Percentiles rank a stretch among this genome's conserved stretches.
Evolutionary conservation across 1,140 invertebrate species (phyloP).

Genomic region (Drosophila elegans): DNA sequence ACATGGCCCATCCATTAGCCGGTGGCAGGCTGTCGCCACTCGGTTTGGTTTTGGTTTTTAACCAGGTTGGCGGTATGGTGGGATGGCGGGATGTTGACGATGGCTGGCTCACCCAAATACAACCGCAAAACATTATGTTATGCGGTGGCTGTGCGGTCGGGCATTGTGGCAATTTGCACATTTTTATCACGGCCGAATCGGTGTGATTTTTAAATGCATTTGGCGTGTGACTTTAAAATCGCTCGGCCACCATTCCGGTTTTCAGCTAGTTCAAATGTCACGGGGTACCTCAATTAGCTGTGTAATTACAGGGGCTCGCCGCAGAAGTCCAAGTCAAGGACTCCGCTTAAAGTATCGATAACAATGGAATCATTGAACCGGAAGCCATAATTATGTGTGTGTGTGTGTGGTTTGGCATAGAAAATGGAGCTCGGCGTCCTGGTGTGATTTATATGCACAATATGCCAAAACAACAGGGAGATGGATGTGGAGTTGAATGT

Average conservation of each 20-base stretch:
- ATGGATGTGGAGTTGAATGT: constrained; percentile 14
- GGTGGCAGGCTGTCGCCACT: constrained; percentile 33
- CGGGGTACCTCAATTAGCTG: constrained; percentile 24
- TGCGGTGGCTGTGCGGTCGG: constrained; percentile 60
- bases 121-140: constrained; percentile 78
- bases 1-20: constrained; percentile 70
- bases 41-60: constrained; percentile 1
- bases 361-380: constrained; percentile 56
- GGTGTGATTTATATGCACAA: constrained; percentile 63
- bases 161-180: constrained; percentile 65
- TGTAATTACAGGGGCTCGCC: constrained; percentile 32
- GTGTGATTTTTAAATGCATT: constrained; percentile 35
- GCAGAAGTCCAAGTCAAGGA: constrained; percentile 17
- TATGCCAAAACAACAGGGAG: constrained; percentile 59
- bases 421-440: constrained; percentile 37
- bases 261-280: constrained; percentile 15
- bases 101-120: constrained; percentile 50
- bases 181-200: constrained; percentile 54
- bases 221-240: constrained; percentile 38
- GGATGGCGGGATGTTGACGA: neutral
- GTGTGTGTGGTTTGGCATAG: constrained; percentile 29
- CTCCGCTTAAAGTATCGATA: constrained; percentile 34
- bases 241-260: constrained; percentile 18
- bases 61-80: neutral
- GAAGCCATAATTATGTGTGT: constrained; percentile 66